phyloP scores from a whole-genome alignment of 2,113 vertebrate genomes.

The Sorex araneus region DNA sequence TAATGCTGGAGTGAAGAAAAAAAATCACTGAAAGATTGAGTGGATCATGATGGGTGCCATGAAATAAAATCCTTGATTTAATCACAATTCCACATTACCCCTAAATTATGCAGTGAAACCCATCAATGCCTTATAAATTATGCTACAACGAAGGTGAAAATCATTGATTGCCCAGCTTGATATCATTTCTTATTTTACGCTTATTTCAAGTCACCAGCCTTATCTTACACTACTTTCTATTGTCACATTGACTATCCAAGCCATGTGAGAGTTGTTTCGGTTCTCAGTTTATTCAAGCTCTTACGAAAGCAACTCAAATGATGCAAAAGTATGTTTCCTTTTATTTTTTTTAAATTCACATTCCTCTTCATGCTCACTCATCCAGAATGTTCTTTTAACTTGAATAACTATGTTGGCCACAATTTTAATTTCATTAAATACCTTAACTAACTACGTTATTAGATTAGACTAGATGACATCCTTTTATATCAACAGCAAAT shows the following conservation, averaged over 20 bases:
- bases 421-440: background rate
- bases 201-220: background rate
- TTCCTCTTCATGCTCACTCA: background rate
- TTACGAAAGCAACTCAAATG: background rate
- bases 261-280: background rate
- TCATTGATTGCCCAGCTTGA: background rate
- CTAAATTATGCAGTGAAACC: background rate
- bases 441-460: background rate
- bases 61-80: background rate
- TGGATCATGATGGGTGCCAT: rapidly evolving
- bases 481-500: background rate
- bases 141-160: background rate
- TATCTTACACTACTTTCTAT: background rate
- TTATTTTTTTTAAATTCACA: background rate
- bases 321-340: conserved; percentile 8
- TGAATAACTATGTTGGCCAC: background rate
- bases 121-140: background rate
- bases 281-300: background rate
- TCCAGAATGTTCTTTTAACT: background rate
- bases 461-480: background rate
- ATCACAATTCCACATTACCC: background rate
- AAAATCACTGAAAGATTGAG: background rate
- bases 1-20: background rate
- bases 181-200: background rate
- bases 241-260: background rate